Percentiles rank a stretch among this genome's conserved stretches.
Conservation (phyloP, 2,888 invertebrate genomes). For the Sipunculus nudus region DNA sequence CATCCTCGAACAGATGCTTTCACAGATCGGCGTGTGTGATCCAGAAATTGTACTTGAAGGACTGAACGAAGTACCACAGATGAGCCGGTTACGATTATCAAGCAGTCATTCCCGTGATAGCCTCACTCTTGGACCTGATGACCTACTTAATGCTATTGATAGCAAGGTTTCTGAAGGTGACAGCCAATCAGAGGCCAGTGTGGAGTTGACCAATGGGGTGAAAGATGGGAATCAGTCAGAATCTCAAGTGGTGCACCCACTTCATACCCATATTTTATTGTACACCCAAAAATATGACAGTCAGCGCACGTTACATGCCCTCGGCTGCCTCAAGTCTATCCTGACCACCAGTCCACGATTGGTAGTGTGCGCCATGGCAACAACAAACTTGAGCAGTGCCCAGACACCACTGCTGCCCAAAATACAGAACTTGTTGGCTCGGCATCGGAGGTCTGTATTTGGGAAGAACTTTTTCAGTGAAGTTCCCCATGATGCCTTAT, state of each 20-base stretch:
- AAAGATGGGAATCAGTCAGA: neutral
- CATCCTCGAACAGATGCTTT: constrained; percentile 69
- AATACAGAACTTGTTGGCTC: constrained; percentile 74
- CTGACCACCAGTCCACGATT: constrained; percentile 77
- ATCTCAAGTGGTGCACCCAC: constrained; percentile 72
- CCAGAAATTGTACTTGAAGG: constrained; percentile 1
- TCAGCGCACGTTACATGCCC: constrained; percentile 77
- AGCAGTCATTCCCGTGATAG: constrained; percentile 36
- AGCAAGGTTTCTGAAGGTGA: constrained; percentile 46
- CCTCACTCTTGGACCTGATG: constrained; percentile 43
- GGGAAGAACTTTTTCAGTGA: constrained; percentile 71
- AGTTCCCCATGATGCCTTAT: constrained; percentile 72
- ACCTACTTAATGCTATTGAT: constrained; percentile 50
- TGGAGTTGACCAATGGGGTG: neutral
- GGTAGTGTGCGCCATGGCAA: constrained; percentile 79
- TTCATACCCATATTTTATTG: constrained; percentile 82
- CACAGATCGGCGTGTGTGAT: constrained; percentile 67
- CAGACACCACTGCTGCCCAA: constrained; percentile 59
- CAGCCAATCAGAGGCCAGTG: neutral
- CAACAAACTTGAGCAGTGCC: constrained; percentile 74
- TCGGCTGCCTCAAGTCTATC: constrained; percentile 79
- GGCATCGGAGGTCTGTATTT: constrained; percentile 83
- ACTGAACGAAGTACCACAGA: neutral
- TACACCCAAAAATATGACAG: constrained; percentile 84
- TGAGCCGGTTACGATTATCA: neutral